A percentile compares a stretch with the other conserved stretches of the same genome.
These are phyloP conservation scores for Galerucella nymphaeae DNA, from an alignment of 2,888 invertebrate genomes.

Conservation along the genomic window DNA sequence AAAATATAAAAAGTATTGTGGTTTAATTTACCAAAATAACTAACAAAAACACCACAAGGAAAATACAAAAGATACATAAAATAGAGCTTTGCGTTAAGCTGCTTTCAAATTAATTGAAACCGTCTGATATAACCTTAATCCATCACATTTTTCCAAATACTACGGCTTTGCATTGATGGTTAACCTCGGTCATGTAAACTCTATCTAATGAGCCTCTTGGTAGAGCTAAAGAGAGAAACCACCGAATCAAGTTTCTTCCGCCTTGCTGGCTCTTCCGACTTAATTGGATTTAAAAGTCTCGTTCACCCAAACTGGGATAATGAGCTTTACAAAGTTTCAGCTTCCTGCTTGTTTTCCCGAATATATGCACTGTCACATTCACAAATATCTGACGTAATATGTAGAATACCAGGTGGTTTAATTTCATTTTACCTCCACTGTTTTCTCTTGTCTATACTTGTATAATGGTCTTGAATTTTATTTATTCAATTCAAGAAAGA, in stretches of 20 bases:
- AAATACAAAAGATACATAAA: too few relatives aligned
- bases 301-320: constrained; percentile 29
- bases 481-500: too few relatives aligned
- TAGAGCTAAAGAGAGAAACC: constrained; percentile 5
- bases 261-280: constrained; percentile 29
- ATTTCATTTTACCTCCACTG: not conserved
- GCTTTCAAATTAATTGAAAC: not conserved
- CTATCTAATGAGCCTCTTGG: constrained; percentile 23
- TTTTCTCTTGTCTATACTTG: too few relatives aligned
- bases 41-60: too few relatives aligned
- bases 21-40: too few relatives aligned
- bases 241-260: constrained; percentile 23
- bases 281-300: constrained; percentile 44
- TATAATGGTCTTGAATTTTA: too few relatives aligned
- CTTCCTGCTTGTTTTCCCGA: constrained; percentile 20
- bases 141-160: constrained; percentile 6
- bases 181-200: constrained; percentile 34
- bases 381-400: not conserved
- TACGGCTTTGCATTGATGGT: constrained; percentile 15
- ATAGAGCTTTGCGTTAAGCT: not conserved
- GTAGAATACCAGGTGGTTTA: not conserved
- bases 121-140: not conserved
- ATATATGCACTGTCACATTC: not conserved
- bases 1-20: too few relatives aligned
- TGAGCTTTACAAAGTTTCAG: constrained; percentile 18